Percentiles rank a stretch among this genome's conserved stretches.
These are phyloP conservation scores for Sinocyclocheilus anshuiensis DNA, from an alignment of 2,113 vertebrate genomes.

Conservation along the genomic window DNA sequence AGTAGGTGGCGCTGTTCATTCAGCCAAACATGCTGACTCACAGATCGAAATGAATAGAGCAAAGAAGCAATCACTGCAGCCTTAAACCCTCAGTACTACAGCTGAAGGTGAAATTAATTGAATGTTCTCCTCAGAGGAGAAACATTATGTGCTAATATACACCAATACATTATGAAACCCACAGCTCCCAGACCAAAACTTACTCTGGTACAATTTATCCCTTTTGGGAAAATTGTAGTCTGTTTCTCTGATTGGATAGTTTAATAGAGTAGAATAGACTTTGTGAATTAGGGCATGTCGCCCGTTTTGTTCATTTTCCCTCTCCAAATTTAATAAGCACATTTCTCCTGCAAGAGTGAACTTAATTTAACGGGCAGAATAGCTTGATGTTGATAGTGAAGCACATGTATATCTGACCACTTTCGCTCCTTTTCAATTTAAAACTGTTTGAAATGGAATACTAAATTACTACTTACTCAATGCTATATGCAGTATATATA, in stretches of 20 bases:
- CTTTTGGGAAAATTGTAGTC: not conserved
- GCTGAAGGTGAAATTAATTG: not conserved
- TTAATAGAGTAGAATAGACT: conserved; percentile 8
- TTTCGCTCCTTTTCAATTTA: not conserved
- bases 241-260: not conserved
- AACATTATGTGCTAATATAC: not conserved
- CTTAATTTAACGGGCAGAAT: not conserved
- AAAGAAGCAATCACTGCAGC: not conserved
- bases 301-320: not conserved
- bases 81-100: not conserved
- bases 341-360: not conserved
- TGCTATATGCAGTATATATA: too few relatives aligned
- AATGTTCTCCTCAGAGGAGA: not conserved
- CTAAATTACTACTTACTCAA: too few relatives aligned
- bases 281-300: not conserved
- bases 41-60: not conserved
- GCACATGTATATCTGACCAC: conserved; percentile 2
- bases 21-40: conserved; percentile 46
- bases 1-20: conserved; percentile 48
- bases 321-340: not conserved
- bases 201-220: not conserved
- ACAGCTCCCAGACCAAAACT: too few relatives aligned
- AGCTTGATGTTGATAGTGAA: not conserved
- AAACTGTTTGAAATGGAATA: too few relatives aligned
- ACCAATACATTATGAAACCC: too few relatives aligned